Evolutionary conservation across 2,888 invertebrate species (phyloP), one percentile per base, ranked within the genome.

Genomic region (Teinopalpus imperialis): DNA sequence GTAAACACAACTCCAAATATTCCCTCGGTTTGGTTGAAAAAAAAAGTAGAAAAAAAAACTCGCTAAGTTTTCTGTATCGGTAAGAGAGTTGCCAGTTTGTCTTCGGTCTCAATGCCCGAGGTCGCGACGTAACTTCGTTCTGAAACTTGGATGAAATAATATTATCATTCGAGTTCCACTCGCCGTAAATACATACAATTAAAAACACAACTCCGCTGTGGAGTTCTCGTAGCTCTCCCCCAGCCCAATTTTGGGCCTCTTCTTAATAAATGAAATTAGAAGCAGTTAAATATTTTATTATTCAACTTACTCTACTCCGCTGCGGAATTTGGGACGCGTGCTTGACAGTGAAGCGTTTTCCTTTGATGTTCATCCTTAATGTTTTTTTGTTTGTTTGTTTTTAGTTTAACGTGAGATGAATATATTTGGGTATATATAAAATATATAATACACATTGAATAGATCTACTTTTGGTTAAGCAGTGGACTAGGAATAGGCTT

Each of bases 1-100:
- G 74, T 70, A 76, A 77, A 79, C 71, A 69, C 66, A 65, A 68
- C 74, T 77, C 74, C 71, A 70, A 80, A 75, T 74, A 74, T 78
- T 73, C 73, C 60, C 56, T 52, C 53, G 54, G 60, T 66, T 59
- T 61, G 61, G 54, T 26, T 7, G 26, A 12, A 29, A n/a, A 21
- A 20, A 30, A 30, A 30, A 2, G 3, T 2, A 9, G 0, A 12
- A n/a, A 39, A 65, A 67, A 74, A 75, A 75, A 74, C 52, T 48
- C 40, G 35, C 44, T 62, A 76, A 75, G 59, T 74, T 74, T 69
- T 69, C 78, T 78, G 77, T 75, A 70, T 65, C 57, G 67, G 57
- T 63, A 69, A 62, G 69, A 68, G 66, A 69, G 69, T 74, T 73
- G 62, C 52, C 62, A 70, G 79, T 80, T 79, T 77, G 69, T 76